Percentiles rank a stretch among this genome's conserved stretches.
phyloP scores from a whole-genome alignment of 2,113 vertebrate species.

The Hucho hucho region DNA sequence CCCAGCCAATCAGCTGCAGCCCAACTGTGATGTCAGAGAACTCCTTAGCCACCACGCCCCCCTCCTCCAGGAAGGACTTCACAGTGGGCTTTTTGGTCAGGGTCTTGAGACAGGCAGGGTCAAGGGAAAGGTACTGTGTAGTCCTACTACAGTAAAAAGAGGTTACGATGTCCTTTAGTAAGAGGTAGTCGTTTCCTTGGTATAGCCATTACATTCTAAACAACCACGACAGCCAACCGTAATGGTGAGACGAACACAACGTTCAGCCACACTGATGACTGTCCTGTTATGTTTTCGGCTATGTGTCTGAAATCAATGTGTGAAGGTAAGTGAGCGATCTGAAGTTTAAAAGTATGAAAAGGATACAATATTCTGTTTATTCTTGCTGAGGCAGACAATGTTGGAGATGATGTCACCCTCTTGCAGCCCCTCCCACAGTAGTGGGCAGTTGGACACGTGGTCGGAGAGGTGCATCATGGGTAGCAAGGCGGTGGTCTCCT shows the following conservation, averaged over 20 bases:
- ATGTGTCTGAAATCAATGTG: too few species aligned
- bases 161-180: too few species aligned
- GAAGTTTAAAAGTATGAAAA: constrained; percentile 37
- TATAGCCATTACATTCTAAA: too few species aligned
- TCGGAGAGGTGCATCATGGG: constrained; percentile 87
- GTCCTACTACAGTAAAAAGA: neutral
- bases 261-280: too few species aligned
- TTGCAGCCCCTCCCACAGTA: constrained; percentile 80
- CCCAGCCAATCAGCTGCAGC: constrained; percentile 84
- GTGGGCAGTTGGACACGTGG: constrained; percentile 76
- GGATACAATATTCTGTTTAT: constrained; percentile 83
- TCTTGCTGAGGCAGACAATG: constrained; percentile 75
- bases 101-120: constrained; percentile 66
- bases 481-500: constrained; percentile 71
- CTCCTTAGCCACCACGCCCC: constrained; percentile 73
- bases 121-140: constrained; percentile 53
- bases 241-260: too few species aligned
- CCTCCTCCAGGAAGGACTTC: constrained; percentile 78
- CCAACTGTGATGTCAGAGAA: constrained; percentile 86
- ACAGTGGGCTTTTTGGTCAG: constrained; percentile 87
- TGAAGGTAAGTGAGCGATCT: too few species aligned
- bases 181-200: too few species aligned
- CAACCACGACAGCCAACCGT: too few species aligned
- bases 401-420: constrained; percentile 82
- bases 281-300: too few species aligned